These are phyloP conservation scores for Staurois parvus DNA, from an alignment of 2,797 vertebrate genomes.

Conservation along the genomic window DNA sequence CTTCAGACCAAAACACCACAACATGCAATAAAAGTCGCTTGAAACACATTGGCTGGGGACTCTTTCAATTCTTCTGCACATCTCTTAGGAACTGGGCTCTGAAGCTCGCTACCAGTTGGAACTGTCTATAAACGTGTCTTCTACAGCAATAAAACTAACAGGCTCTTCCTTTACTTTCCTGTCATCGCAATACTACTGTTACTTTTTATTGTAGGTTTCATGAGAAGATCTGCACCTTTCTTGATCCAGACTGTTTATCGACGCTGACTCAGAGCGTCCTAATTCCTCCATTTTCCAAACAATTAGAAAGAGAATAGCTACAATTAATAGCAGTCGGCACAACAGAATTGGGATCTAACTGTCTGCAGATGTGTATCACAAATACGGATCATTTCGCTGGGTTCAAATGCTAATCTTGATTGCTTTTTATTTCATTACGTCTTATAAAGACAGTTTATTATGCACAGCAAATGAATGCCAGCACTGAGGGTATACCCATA, in stretches of 20 bases:
- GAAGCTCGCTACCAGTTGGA: too few relatives aligned
- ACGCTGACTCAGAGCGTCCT: not conserved
- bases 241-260: not conserved
- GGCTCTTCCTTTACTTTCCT: too few relatives aligned
- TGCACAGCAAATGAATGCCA: not conserved
- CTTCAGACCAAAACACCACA: too few relatives aligned
- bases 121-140: too few relatives aligned
- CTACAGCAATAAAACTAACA: too few relatives aligned
- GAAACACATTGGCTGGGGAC: too few relatives aligned
- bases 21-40: too few relatives aligned
- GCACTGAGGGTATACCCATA: not conserved
- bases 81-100: too few relatives aligned
- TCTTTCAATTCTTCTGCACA: too few relatives aligned
- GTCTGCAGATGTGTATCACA: slow-evolving; percentile 44
- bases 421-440: slow-evolving; percentile 38
- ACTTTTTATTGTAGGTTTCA: too few relatives aligned
- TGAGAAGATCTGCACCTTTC: not conserved
- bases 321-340: slow-evolving; percentile 32
- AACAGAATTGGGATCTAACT: slow-evolving; percentile 35
- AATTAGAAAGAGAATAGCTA: slow-evolving; percentile 35
- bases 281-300: slow-evolving; percentile 22
- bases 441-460: slow-evolving; percentile 35
- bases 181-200: too few relatives aligned
- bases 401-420: slow-evolving; percentile 33
- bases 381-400: slow-evolving; percentile 25